Evolutionary conservation across 2,888 invertebrate genomes (phyloP).

Genomic region (Chrysolina americana): DNA sequence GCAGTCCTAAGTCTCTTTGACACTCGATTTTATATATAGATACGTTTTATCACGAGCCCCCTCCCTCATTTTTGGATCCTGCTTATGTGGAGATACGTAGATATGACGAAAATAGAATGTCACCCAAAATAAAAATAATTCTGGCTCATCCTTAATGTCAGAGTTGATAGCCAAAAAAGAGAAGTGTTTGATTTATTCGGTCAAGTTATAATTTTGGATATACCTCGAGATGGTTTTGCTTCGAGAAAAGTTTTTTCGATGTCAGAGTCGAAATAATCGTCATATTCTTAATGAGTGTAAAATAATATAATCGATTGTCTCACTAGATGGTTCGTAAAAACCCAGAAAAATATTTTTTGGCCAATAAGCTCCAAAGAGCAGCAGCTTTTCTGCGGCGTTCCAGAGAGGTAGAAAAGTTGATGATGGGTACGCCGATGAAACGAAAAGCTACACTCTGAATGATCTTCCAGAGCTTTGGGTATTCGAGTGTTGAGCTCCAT

Average conservation of each 20-base stretch:
- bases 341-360: too few relatives aligned
- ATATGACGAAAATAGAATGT: constrained; percentile 42
- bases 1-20: constrained; percentile 61
- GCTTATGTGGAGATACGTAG: constrained; percentile 40
- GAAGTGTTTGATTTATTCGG: constrained; percentile 11
- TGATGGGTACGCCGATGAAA: too few relatives aligned
- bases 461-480: too few relatives aligned
- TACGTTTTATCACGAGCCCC: constrained; percentile 54
- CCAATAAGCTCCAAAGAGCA: too few relatives aligned
- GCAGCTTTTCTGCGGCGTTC: too few relatives aligned
- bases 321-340: too few relatives aligned
- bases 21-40: constrained; percentile 64
- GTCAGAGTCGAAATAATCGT: neutral
- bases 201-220: neutral
- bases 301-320: too few relatives aligned
- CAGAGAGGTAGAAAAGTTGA: too few relatives aligned
- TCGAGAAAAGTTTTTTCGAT: neutral
- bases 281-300: neutral
- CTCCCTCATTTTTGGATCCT: constrained; percentile 48
- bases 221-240: neutral
- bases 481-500: too few relatives aligned
- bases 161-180: constrained; percentile 29
- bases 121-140: constrained; percentile 41
- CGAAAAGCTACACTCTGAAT: too few relatives aligned
- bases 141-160: constrained; percentile 35